Percentiles rank a stretch among this genome's conserved stretches.
phyloP scores from a whole-genome alignment of 2,888 invertebrate species.

The Platycnemis pennipes region DNA sequence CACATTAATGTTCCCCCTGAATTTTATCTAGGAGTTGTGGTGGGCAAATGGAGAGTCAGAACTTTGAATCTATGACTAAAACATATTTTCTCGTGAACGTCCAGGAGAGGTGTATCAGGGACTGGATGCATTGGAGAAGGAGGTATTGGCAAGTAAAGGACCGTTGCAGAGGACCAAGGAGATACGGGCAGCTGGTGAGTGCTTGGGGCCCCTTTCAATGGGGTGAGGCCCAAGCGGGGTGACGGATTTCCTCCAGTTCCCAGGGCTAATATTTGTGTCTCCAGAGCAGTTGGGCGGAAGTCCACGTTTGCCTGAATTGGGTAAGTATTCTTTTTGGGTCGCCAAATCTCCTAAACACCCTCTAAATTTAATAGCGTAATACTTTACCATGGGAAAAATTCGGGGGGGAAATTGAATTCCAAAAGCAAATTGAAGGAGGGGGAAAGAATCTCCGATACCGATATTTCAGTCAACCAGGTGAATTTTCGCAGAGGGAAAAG shows the following conservation, averaged over 20 bases:
- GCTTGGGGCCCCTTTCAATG: background rate
- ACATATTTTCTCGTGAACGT: too few relatives aligned
- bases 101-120: too few relatives aligned
- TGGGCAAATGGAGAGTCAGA: too few relatives aligned
- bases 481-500: too few relatives aligned
- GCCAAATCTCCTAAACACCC: background rate
- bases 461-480: too few relatives aligned
- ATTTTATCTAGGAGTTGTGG: too few relatives aligned
- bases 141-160: too few relatives aligned
- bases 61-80: too few relatives aligned
- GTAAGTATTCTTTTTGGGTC: background rate
- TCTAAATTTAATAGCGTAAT: background rate
- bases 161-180: too few relatives aligned
- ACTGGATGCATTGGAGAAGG: too few relatives aligned
- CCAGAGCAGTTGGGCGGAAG: background rate
- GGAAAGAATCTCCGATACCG: too few relatives aligned
- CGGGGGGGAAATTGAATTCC: background rate
- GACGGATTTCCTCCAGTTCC: background rate
- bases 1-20: too few relatives aligned
- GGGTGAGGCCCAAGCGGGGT: background rate
- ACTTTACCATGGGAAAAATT: background rate
- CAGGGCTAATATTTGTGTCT: conserved; percentile 1
- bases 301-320: background rate
- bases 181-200: background rate
- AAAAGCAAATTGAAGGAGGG: background rate